Evolutionary conservation across 2,888 invertebrate species (phyloP).

Genomic region (Cantharis lateralis): DNA sequence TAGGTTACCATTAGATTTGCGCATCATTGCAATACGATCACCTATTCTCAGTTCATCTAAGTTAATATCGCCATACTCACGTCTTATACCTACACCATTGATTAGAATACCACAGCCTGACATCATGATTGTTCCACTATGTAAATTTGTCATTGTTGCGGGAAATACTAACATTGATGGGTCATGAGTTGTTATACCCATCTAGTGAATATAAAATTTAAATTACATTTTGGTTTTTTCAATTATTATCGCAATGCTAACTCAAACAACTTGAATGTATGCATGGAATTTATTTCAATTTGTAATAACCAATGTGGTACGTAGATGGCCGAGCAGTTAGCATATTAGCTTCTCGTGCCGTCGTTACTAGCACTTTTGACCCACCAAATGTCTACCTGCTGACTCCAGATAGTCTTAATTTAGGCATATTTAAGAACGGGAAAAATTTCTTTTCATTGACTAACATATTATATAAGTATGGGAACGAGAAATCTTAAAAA

Average conservation of each 20-base stretch:
- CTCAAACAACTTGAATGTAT: not conserved
- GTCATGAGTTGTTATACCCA: constrained; percentile 92
- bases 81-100: constrained; percentile 91
- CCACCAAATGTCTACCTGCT: too few relatives aligned
- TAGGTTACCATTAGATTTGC: constrained; percentile 80
- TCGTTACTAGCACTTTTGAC: too few relatives aligned
- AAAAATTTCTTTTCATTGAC: too few relatives aligned
- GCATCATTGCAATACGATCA: constrained; percentile 90
- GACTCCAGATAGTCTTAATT: too few relatives aligned
- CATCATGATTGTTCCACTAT: constrained; percentile 92
- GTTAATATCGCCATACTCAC: constrained; percentile 93
- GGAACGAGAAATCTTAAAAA: too few relatives aligned
- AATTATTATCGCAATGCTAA: not conserved
- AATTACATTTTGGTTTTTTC: not conserved
- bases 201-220: constrained; percentile 54
- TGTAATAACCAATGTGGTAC: not conserved
- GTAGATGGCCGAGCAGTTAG: too few relatives aligned
- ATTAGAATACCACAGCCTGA: constrained; percentile 96
- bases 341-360: too few relatives aligned
- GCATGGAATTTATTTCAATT: not conserved
- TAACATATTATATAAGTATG: too few relatives aligned
- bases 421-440: too few relatives aligned
- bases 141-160: constrained; percentile 97
- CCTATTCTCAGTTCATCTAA: constrained; percentile 92
- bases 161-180: constrained; percentile 89